phyloP scores from a whole-genome alignment of 2,888 invertebrate species.

The Acronicta alni region DNA sequence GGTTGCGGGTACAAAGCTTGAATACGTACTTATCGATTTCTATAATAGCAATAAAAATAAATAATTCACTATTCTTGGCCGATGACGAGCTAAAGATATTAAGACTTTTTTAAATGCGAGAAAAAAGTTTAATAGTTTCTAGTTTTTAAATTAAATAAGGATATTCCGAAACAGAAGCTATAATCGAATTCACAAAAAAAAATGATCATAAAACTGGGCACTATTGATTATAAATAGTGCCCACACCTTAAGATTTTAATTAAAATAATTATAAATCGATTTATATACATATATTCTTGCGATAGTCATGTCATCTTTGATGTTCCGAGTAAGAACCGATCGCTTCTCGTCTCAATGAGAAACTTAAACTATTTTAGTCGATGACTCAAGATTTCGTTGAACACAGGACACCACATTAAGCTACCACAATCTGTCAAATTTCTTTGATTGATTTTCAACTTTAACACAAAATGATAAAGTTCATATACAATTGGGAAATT shows the following conservation, averaged over 20 bases:
- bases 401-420: too few relatives aligned
- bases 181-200: conserved; percentile 8
- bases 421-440: too few relatives aligned
- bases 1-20: too few relatives aligned
- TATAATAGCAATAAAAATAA: too few relatives aligned
- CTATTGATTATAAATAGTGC: neutral
- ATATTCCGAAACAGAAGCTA: conserved; percentile 11
- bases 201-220: conserved; percentile 4
- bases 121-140: too few relatives aligned
- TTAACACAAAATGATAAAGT: too few relatives aligned
- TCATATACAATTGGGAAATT: too few relatives aligned
- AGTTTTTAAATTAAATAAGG: neutral
- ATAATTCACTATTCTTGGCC: too few relatives aligned
- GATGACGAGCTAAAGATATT: too few relatives aligned
- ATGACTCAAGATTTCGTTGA: conserved; percentile 38
- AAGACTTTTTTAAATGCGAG: too few relatives aligned
- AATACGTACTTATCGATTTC: too few relatives aligned
- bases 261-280: conserved; percentile 18
- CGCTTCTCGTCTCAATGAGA: conserved; percentile 25
- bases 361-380: conserved; percentile 46
- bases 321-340: conserved; percentile 12
- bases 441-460: too few relatives aligned
- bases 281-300: conserved; percentile 4
- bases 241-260: conserved; percentile 4
- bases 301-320: conserved; percentile 17